A percentile compares a stretch with the other conserved stretches of the same genome.
Conservation (phyloP, 2,888 invertebrate genomes). For the Stenichneumon culpator region DNA sequence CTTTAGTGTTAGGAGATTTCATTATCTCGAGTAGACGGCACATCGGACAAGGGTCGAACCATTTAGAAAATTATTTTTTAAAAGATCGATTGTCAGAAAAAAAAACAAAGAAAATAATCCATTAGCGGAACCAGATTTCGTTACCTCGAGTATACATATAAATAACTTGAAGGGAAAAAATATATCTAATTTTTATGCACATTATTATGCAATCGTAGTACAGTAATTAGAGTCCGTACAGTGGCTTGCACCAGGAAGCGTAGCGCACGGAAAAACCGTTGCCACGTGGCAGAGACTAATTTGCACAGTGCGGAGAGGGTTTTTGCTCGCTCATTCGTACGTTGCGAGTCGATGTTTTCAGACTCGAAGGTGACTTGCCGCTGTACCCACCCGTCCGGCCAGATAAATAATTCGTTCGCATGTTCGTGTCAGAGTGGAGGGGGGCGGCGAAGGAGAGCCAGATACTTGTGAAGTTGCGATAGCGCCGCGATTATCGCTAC, state of each 20-base stretch:
- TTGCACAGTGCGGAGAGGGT: neutral
- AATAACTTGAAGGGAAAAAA: neutral
- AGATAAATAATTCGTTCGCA: conserved; percentile 9
- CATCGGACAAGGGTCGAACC: too few relatives aligned
- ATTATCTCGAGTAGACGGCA: too few relatives aligned
- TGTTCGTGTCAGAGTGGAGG: neutral
- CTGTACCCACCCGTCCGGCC: neutral
- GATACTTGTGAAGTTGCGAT: conserved; percentile 38
- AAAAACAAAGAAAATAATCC: too few relatives aligned
- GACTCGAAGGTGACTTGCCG: neutral
- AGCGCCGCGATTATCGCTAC: conserved; percentile 54
- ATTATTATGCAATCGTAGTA: neutral
- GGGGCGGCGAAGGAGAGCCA: neutral
- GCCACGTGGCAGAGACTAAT: neutral
- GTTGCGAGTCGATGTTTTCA: conserved; percentile 3
- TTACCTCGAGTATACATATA: too few relatives aligned
- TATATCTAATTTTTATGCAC: neutral
- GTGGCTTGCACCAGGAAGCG: neutral
- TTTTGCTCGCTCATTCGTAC: neutral
- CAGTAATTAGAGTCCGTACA: neutral
- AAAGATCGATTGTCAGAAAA: too few relatives aligned
- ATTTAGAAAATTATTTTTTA: too few relatives aligned
- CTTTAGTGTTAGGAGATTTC: too few relatives aligned
- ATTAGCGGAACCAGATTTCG: too few relatives aligned
- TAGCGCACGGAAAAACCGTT: neutral